Conservation (phyloP, 2,113 vertebrate species). For the Felis chaus region DNA sequence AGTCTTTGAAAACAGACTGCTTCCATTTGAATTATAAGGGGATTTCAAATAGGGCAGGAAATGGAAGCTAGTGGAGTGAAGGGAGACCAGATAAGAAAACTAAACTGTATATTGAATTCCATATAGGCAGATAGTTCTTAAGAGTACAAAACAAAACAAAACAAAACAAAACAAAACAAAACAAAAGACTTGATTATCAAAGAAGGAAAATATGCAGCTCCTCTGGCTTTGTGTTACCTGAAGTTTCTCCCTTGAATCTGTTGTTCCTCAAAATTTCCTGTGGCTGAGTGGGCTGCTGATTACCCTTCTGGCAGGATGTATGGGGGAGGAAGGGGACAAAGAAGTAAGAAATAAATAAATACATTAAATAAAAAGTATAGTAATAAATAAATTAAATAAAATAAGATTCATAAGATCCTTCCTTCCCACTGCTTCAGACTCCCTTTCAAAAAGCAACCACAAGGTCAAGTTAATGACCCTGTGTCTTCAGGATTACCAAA, state of each 20-base stretch:
- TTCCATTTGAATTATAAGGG: conserved; percentile 77
- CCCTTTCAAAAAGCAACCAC: conserved; percentile 51
- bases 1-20: conserved; percentile 58
- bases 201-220: conserved; percentile 71
- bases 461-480: conserved; percentile 40
- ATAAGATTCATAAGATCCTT: conserved; percentile 10
- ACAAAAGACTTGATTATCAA: conserved; percentile 83
- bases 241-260: conserved; percentile 75
- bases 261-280: conserved; percentile 70
- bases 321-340: neutral
- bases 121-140: conserved; percentile 78
- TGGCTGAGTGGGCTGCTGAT: conserved; percentile 70
- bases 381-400: neutral
- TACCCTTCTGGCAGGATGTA: conserved; percentile 52
- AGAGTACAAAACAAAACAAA: conserved; percentile 75
- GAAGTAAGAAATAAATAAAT: neutral
- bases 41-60: conserved; percentile 80
- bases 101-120: conserved; percentile 81
- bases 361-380: neutral
- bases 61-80: conserved; percentile 76
- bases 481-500: conserved; percentile 49
- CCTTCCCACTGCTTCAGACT: rapidly evolving
- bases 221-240: conserved; percentile 73
- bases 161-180: conserved; percentile 59
- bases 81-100: conserved; percentile 81